Conservation (phyloP, 2,888 invertebrate species). For the Conomelus anceps region DNA sequence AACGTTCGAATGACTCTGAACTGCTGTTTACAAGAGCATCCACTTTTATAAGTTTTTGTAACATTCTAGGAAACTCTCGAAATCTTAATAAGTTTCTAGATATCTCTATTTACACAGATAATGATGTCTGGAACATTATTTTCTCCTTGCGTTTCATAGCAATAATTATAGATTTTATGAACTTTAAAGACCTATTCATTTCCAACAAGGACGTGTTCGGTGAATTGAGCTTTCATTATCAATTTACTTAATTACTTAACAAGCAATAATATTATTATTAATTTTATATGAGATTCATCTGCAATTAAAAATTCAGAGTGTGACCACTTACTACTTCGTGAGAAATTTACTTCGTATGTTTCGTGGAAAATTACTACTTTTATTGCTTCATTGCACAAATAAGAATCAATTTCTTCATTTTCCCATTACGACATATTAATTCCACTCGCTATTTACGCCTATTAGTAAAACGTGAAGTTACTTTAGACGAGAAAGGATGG, state of each 20-base stretch:
- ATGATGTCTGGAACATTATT: not conserved
- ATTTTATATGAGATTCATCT: not conserved
- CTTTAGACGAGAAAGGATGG: too few species aligned
- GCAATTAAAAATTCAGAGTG: not conserved
- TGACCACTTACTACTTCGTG: not conserved
- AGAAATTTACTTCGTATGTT: not conserved
- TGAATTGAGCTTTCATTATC: not conserved
- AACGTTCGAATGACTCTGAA: too few species aligned
- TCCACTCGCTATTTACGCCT: too few species aligned
- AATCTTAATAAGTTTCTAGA: not conserved
- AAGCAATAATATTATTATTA: not conserved
- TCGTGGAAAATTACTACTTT: not conserved
- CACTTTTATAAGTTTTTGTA: too few species aligned
- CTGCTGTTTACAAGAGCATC: too few species aligned
- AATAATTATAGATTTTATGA: not conserved
- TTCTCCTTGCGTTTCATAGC: not conserved
- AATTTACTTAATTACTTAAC: not conserved
- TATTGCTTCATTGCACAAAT: not conserved
- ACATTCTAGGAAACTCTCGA: too few species aligned
- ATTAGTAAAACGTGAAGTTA: too few species aligned
- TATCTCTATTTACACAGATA: not conserved
- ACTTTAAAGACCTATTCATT: not conserved
- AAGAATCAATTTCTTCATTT: not conserved
- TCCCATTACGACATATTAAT: too few species aligned
- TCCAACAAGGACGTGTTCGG: not conserved